Evolutionary conservation across 2,797 vertebrate species (phyloP), one percentile per base, ranked within the genome.

Genomic region (Varecia variegata): DNA sequence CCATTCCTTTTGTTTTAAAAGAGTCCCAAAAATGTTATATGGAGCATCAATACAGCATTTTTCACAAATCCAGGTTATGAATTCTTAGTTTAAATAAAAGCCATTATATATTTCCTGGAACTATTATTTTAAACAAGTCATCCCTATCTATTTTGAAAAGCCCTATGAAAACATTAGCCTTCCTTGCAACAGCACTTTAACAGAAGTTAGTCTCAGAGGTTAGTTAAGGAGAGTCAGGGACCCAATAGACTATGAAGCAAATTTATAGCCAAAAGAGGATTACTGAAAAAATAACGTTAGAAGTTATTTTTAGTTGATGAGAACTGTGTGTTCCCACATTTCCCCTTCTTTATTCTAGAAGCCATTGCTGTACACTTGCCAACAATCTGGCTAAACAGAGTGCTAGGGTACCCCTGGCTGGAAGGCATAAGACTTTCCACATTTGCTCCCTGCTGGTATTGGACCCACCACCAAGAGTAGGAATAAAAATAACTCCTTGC

Each of bases 41-140:
- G 52, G 20, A 76, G 10, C 14, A 67, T 25, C 56, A 21, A 30
- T 45, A 76, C 20, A 85, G 68, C 18, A 83, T 92, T 94, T 89
- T 74, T 58, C 56, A 88, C 35, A 60, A 96, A 68, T 50, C 17
- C 4, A n/a, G 58, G 79, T 76, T 96, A 56, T 76, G 35, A 86
- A 47, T 96, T 94, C 71, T 90, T 94, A 96, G 73, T 71, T 93
- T 91, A 4, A 93, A 73, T 21, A 94, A 93, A 94, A 77, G 52
- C 93, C 54, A 90, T 92, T 87, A 54, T 76, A 79, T 85, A 85
- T 89, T 97, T 95, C 90, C 88, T 92, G 90, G 88, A 97, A 97
- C 52, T 38, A 47, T 52, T 52, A 32, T 68, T 58, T 8, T 74
- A 81, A 73, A 40, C 21, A 81, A 50, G 35, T 54, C 82, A 83